phyloP scores from a whole-genome alignment of 1,140 invertebrate species.

The Hydropsyche tenuis region DNA sequence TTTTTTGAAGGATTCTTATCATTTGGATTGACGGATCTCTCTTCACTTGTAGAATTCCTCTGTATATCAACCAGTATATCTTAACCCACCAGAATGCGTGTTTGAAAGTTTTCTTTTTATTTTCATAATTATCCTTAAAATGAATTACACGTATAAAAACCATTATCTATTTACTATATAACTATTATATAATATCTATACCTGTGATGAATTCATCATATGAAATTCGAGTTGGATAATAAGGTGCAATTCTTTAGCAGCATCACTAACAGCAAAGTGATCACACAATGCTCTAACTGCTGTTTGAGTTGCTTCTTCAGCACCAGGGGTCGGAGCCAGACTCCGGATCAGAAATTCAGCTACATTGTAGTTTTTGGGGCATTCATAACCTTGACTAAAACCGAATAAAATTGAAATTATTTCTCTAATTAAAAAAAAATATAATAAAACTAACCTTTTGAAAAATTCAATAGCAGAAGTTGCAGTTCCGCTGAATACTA shows the following conservation, averaged over 20 bases:
- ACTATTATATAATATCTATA: slow-evolving; percentile 50
- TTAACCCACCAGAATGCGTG: slow-evolving; percentile 68
- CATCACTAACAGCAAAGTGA: slow-evolving; percentile 76
- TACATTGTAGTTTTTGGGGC: slow-evolving; percentile 86
- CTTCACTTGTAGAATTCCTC: slow-evolving; percentile 71
- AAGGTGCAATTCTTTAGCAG: slow-evolving; percentile 76
- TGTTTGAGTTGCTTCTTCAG: slow-evolving; percentile 69
- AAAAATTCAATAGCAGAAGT: slow-evolving; percentile 82
- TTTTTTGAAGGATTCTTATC: slow-evolving; percentile 76
- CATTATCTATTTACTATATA: slow-evolving; percentile 37
- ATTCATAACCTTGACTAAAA: slow-evolving; percentile 75
- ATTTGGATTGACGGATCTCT: slow-evolving; percentile 76
- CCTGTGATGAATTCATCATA: slow-evolving; percentile 61
- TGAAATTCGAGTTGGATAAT: slow-evolving; percentile 72
- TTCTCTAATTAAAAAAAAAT: neutral
- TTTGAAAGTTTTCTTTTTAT: slow-evolving; percentile 54
- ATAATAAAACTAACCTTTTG: slow-evolving; percentile 64
- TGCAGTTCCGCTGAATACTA: slow-evolving; percentile 84
- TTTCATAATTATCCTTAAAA: slow-evolving; percentile 36
- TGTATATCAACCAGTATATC: slow-evolving; percentile 72
- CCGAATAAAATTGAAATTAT: slow-evolving; percentile 22
- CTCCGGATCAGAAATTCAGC: slow-evolving; percentile 92
- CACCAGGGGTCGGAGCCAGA: slow-evolving; percentile 79
- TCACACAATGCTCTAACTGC: slow-evolving; percentile 77
- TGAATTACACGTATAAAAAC: slow-evolving; percentile 19